Percentiles rank a stretch among this genome's conserved stretches.
Evolutionary conservation across 2,888 invertebrate species (phyloP).

Genomic region (Apodemia hepburni): DNA sequence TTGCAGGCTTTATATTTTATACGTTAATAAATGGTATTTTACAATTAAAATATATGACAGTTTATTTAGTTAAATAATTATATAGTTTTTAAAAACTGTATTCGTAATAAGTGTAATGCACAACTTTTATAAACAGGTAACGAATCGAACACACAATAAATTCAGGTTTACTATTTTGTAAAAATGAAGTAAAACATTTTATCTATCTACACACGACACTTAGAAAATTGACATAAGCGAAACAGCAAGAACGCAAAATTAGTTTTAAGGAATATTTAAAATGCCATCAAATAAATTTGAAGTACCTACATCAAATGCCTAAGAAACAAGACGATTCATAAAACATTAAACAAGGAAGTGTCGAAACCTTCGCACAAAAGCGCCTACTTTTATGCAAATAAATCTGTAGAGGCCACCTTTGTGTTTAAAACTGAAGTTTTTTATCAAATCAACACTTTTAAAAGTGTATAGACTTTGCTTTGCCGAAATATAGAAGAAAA

Average conservation of each 20-base stretch:
- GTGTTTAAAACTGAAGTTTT: slow-evolving; percentile 7
- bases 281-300: slow-evolving; percentile 6
- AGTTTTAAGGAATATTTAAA: background rate
- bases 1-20: no score
- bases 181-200: background rate
- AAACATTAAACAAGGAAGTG: slow-evolving; percentile 14
- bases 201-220: background rate
- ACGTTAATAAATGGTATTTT: no score
- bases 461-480: background rate
- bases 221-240: slow-evolving; percentile 2
- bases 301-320: background rate
- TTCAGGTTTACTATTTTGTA: background rate
- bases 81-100: no score
- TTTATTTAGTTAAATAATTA: no score
- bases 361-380: background rate
- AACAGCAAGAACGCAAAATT: background rate
- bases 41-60: background rate
- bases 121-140: background rate
- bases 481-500: slow-evolving; percentile 19
- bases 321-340: slow-evolving; percentile 5
- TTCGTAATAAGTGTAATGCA: no score
- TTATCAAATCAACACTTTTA: slow-evolving; percentile 11
- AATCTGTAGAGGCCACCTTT: background rate
- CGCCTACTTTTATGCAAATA: slow-evolving; percentile 11
- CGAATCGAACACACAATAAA: background rate